A percentile compares a stretch with the other conserved stretches of the same genome.
These are phyloP conservation scores for Amazonetta brasiliensis DNA, from an alignment of 2,797 vertebrate species.

Conservation along the genomic window DNA sequence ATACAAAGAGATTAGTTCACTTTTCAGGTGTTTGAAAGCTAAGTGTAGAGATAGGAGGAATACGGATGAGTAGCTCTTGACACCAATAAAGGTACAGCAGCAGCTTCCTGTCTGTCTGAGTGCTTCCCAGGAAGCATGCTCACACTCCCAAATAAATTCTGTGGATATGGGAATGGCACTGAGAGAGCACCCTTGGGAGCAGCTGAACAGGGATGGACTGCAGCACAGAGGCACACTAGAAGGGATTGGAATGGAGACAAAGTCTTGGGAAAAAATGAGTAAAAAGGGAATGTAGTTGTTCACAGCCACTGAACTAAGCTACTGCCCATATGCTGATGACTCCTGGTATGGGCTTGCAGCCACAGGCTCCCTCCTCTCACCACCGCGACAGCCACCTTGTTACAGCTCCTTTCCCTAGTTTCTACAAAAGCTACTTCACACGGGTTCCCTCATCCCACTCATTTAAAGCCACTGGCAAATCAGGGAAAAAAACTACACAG, in stretches of 20 bases:
- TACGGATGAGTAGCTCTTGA: neutral
- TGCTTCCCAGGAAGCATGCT: neutral
- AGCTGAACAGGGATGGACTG: accelerated
- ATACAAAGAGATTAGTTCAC: neutral
- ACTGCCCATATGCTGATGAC: neutral
- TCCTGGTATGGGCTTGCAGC: neutral
- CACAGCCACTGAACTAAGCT: neutral
- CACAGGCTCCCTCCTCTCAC: neutral
- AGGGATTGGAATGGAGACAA: neutral
- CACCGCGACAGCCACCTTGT: accelerated
- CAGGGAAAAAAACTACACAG: neutral
- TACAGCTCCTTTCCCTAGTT: neutral
- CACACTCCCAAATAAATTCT: neutral
- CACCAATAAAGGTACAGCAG: neutral
- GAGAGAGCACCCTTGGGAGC: neutral
- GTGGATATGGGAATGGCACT: neutral
- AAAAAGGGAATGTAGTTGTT: accelerated
- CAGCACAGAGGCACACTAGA: accelerated
- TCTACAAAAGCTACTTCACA: neutral
- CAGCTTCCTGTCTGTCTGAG: neutral
- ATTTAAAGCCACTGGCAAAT: neutral
- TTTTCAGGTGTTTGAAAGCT: neutral
- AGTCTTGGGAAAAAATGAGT: neutral
- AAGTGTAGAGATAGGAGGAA: neutral
- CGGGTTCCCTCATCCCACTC: accelerated